Evolutionary conservation across 1,140 invertebrate species (phyloP), one percentile per base, ranked within the genome.

Genomic region (Hermetia illucens): DNA sequence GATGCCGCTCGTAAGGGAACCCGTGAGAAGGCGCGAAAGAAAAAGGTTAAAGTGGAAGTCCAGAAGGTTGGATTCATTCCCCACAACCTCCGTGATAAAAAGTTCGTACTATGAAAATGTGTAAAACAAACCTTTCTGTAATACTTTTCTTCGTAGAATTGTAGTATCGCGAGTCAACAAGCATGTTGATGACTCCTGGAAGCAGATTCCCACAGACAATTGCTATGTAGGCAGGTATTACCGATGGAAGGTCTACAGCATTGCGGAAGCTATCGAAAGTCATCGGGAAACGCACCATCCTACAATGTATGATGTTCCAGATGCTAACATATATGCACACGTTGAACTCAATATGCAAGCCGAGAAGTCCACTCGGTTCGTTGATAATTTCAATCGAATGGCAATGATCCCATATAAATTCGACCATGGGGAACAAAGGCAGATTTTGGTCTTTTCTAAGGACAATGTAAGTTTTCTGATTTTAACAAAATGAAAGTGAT

Each of bases 251-350:
- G 55, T 72, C 1, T 82, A 79, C 61, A 57, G 70, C 3, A 71
- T 85, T 12, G 60, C 61, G 21, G 80, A 87, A 51, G 82, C 82
- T n/a, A 62, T 89, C 5, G 52, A 73, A 38, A 71, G 65, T 46
- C 76, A 84, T 50, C 67, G 76, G 34, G 80, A 89, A 61, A 75
- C 71, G 1, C 77, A 85, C 56, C 75, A 86, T 55, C 78, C 81
- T 0, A 74, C 75, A 22, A 74, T 87, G 59, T 78, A 73, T 40
- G 79, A 88, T 63, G 51, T 62, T 29, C 76, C 79, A 2, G 64
- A 77, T 58, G 71, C 79, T 9, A 49, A 69, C 15, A 45, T 89
- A 1, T 69, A 64, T 43, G 71, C 76, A 20, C 63, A 64, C 21
- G 62, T 86, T 41, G 82, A 87, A 57, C 50, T 88, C 1, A 72